These are phyloP conservation scores for Ladona fulva DNA, from an alignment of 1,140 invertebrate genomes.

Conservation along the genomic window DNA sequence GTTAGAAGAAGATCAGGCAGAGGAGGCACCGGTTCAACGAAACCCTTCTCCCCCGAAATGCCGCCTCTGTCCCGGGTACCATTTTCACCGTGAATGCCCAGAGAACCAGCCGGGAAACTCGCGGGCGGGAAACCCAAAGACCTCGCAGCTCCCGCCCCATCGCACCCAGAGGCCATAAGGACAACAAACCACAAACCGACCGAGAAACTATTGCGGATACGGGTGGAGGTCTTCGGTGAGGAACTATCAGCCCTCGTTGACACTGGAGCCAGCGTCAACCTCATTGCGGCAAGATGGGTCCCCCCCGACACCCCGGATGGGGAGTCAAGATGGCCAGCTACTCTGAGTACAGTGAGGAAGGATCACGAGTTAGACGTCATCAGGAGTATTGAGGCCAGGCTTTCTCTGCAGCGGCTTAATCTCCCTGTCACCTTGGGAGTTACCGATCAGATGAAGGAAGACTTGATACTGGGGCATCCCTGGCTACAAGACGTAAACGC, in stretches of 20 bases:
- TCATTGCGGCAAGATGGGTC: background rate
- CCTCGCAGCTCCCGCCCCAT: background rate
- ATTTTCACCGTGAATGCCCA: slow-evolving; percentile 24
- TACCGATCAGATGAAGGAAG: background rate
- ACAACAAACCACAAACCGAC: background rate
- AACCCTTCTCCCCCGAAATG: slow-evolving; percentile 12
- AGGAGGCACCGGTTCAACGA: background rate
- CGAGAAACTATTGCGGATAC: background rate
- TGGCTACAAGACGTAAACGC: background rate
- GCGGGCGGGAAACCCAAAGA: too few relatives aligned
- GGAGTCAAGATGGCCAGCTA: background rate
- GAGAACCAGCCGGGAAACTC: background rate
- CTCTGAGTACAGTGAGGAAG: background rate
- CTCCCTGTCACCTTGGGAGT: background rate
- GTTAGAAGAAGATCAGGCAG: background rate
- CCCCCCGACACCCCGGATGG: background rate
- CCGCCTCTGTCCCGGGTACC: slow-evolving; percentile 25
- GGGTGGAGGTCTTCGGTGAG: background rate
- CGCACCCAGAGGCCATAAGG: background rate
- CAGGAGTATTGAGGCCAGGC: background rate
- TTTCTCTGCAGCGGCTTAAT: background rate
- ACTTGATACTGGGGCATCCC: background rate
- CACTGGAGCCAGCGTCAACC: background rate
- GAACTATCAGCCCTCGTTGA: too few relatives aligned
- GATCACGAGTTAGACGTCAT: background rate